A percentile compares a stretch with the other conserved stretches of the same genome.
phyloP scores from a whole-genome alignment of 2,113 vertebrate genomes.

The Hiodon alosoides region DNA sequence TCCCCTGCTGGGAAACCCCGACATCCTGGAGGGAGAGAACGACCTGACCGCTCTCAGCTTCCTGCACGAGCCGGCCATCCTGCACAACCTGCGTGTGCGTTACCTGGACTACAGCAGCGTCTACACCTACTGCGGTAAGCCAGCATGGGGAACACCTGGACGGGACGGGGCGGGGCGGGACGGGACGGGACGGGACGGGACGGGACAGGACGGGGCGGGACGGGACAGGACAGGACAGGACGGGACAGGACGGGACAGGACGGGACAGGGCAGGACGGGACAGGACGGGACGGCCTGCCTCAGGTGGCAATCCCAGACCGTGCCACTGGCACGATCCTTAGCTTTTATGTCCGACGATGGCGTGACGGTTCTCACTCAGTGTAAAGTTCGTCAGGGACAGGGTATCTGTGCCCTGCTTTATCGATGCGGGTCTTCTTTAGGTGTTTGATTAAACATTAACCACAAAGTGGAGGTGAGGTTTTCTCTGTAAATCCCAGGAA shows the following conservation, averaged over 20 bases:
- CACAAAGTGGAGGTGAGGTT: not conserved
- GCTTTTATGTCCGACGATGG: conserved; percentile 13
- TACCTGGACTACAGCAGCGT: conserved; percentile 72
- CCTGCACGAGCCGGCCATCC: conserved; percentile 67
- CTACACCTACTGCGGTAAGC: conserved; percentile 71
- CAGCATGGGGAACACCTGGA: not conserved
- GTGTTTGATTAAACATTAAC: conserved; percentile 16
- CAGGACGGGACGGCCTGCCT: too few relatives aligned
- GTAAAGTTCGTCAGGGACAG: conserved; percentile 40
- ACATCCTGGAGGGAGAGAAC: conserved; percentile 61
- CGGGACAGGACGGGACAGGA: too few relatives aligned
- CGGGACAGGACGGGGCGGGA: too few relatives aligned
- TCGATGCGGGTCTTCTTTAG: conserved; percentile 10
- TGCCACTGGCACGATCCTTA: conserved; percentile 12
- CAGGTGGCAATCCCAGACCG: too few relatives aligned
- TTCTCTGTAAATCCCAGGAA: not conserved
- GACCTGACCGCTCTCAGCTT: conserved; percentile 69
- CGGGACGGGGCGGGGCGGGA: not conserved
- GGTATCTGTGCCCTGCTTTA: conserved; percentile 5
- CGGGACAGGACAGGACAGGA: too few relatives aligned
- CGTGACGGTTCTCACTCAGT: conserved; percentile 31
- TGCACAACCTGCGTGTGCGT: conserved; percentile 66
- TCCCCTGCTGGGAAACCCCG: conserved; percentile 65
- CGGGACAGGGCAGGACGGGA: too few relatives aligned
- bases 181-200: too few relatives aligned